phyloP scores from a whole-genome alignment of 2,888 invertebrate genomes.

The Gerosis bhagava region DNA sequence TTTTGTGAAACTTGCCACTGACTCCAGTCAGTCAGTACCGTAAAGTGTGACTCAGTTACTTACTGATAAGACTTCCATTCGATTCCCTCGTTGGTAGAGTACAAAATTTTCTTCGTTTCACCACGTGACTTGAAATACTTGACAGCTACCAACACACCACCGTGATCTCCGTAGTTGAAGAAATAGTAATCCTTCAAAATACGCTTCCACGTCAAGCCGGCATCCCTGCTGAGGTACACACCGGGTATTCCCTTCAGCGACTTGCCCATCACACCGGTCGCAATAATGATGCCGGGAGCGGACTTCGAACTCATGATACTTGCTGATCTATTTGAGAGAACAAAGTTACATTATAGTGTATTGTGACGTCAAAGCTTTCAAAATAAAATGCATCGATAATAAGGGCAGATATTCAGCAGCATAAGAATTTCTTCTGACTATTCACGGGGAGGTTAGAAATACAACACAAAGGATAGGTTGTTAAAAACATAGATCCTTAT shows the following conservation, averaged over 20 bases:
- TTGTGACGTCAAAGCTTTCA: too few species aligned
- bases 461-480: too few species aligned
- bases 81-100: slow-evolving; percentile 93
- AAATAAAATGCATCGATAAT: too few species aligned
- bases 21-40: too few species aligned
- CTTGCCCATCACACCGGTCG: slow-evolving; percentile 90
- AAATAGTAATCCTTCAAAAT: slow-evolving; percentile 91
- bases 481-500: too few species aligned
- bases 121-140: slow-evolving; percentile 90
- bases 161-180: slow-evolving; percentile 96
- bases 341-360: not conserved
- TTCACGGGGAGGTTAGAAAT: too few species aligned
- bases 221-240: slow-evolving; percentile 91
- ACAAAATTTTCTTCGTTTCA: slow-evolving; percentile 90
- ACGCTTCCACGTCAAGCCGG: slow-evolving; percentile 91
- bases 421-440: too few species aligned
- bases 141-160: slow-evolving; percentile 93
- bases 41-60: too few species aligned
- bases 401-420: too few species aligned
- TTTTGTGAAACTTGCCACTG: too few species aligned
- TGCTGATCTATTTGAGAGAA: slow-evolving; percentile 81
- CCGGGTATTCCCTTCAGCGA: slow-evolving; percentile 91
- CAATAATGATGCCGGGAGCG: slow-evolving; percentile 94
- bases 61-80: slow-evolving; percentile 87
- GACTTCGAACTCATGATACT: slow-evolving; percentile 93